Conservation (phyloP, 1,140 invertebrate genomes). For the Tetragonula clypearis region DNA sequence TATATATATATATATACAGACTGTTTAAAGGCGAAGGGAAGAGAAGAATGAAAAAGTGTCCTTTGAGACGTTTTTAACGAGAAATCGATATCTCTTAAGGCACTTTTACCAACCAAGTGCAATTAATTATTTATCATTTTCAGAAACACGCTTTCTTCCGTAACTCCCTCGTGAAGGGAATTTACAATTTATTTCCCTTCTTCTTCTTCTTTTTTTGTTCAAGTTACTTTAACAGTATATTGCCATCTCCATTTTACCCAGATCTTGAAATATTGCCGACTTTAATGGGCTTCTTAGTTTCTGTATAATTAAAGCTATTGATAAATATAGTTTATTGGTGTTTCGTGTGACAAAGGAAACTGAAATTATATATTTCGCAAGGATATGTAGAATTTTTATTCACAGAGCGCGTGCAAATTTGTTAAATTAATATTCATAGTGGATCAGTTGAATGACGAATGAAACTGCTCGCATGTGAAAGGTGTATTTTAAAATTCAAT, state of each 20-base stretch:
- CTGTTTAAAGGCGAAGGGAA: neutral
- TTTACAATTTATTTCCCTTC: neutral
- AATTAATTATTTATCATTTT: conserved; percentile 28
- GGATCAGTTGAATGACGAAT: no score
- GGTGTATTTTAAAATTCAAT: no score
- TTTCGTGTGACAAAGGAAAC: no score
- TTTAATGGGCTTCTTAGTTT: neutral
- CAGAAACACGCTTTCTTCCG: neutral
- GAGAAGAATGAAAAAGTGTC: conserved; percentile 6
- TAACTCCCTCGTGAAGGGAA: neutral
- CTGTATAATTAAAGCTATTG: no score
- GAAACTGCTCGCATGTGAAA: no score
- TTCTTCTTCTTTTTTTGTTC: neutral
- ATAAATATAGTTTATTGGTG: no score
- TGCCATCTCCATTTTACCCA: neutral
- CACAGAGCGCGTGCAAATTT: no score
- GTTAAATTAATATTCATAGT: no score
- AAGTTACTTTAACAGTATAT: neutral
- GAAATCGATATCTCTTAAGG: conserved; percentile 26
- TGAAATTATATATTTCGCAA: no score
- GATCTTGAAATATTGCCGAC: neutral
- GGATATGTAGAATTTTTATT: no score
- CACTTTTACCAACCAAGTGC: conserved; percentile 1
- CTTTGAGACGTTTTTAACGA: conserved; percentile 16
- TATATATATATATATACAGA: neutral